These are phyloP conservation scores for Eulacestoma nigropectus DNA, from an alignment of 2,113 vertebrate species.

Conservation along the genomic window DNA sequence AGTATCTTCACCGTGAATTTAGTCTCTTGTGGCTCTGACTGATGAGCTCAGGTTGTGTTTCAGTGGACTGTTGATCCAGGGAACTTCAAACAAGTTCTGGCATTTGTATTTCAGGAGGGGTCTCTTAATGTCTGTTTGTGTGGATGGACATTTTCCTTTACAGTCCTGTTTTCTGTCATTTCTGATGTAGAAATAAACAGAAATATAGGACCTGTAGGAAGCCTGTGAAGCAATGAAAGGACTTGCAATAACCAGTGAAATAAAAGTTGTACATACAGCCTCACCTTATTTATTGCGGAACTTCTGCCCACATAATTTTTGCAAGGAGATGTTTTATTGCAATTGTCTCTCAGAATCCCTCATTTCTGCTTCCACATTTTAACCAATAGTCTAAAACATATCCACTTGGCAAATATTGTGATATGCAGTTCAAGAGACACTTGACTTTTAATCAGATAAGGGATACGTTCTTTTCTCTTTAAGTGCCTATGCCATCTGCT, in stretches of 20 bases:
- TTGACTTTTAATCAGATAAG: conserved; percentile 1
- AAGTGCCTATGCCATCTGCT: not conserved
- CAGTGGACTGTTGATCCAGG: not conserved
- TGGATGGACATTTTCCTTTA: not conserved
- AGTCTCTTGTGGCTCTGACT: not conserved
- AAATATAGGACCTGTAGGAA: not conserved
- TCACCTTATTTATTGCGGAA: not conserved
- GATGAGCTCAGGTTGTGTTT: not conserved
- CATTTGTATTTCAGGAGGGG: not conserved
- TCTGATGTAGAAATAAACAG: not conserved
- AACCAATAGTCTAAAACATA: not conserved
- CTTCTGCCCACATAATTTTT: not conserved
- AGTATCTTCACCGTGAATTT: not conserved
- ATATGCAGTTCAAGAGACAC: conserved; percentile 3
- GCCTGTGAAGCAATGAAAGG: not conserved
- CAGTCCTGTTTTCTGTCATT: not conserved
- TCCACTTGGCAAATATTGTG: not conserved
- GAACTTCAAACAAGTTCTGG: not conserved
- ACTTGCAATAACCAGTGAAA: not conserved
- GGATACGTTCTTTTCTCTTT: not conserved
- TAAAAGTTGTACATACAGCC: not conserved
- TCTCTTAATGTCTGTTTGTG: not conserved
- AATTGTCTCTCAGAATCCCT: not conserved
- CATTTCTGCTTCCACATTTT: not conserved
- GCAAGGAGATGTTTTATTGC: not conserved